Conservation (phyloP, 1,140 invertebrate genomes). For the Drosophila repleta region DNA sequence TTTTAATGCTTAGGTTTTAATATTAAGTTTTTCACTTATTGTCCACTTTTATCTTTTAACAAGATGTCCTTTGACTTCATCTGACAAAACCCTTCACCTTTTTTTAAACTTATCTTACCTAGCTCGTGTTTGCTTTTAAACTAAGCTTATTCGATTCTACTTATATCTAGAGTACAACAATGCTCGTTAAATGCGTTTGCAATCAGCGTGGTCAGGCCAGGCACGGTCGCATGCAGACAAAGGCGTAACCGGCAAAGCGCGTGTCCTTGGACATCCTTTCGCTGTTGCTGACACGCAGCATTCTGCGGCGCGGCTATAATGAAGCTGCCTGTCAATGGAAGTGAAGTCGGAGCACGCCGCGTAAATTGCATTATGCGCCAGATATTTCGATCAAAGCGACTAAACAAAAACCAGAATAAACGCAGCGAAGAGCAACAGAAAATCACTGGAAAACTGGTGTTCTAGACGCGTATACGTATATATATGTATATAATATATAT, state of each 20-base stretch:
- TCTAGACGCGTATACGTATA: too few species aligned
- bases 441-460: slow-evolving; percentile 6
- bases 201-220: slow-evolving; percentile 28
- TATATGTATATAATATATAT: neutral
- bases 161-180: slow-evolving; percentile 15
- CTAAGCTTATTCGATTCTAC: neutral
- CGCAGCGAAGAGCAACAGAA: slow-evolving; percentile 27
- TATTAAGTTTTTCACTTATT: neutral
- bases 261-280: slow-evolving; percentile 31
- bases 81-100: neutral
- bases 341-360: slow-evolving; percentile 29
- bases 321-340: slow-evolving; percentile 54
- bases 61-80: too few species aligned
- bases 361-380: slow-evolving; percentile 60
- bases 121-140: too few species aligned
- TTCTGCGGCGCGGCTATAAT: slow-evolving; percentile 41
- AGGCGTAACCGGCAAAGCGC: slow-evolving; percentile 6
- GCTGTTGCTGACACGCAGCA: slow-evolving; percentile 28
- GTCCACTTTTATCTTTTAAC: too few species aligned
- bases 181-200: slow-evolving; percentile 33
- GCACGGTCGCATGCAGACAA: neutral
- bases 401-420: slow-evolving; percentile 37
- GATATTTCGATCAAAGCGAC: slow-evolving; percentile 64
- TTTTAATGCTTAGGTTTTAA: neutral
- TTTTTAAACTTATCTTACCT: neutral